phyloP scores from a whole-genome alignment of 2,113 vertebrate genomes.

The Nibea albiflora region DNA sequence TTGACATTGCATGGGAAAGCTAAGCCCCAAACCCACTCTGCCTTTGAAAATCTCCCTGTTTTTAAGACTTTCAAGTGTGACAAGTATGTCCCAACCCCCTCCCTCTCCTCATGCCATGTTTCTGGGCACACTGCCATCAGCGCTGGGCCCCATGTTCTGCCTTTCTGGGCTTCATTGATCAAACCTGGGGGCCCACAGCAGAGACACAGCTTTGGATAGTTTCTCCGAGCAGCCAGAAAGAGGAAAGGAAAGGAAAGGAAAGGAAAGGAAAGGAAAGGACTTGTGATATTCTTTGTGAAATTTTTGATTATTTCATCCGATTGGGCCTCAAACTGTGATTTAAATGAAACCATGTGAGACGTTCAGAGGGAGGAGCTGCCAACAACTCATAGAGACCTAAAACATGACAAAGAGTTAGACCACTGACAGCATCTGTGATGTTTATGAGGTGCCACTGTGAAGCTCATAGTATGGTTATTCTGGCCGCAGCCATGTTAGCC shows the following conservation, averaged over 20 bases:
- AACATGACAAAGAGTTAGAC: no score
- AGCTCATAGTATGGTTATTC: no score
- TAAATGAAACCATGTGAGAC: no score
- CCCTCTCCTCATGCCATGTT: conserved; percentile 41
- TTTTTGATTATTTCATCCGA: not conserved
- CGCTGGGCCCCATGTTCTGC: conserved; percentile 54
- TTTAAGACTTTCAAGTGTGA: conserved; percentile 60
- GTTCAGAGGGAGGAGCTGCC: no score
- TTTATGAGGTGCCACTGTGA: no score
- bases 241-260: not conserved
- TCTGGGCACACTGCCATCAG: conserved; percentile 69
- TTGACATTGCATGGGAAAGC: conserved; percentile 51
- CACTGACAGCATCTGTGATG: no score
- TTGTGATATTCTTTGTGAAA: not conserved
- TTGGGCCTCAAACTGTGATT: not conserved
- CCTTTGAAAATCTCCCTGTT: conserved; percentile 48
- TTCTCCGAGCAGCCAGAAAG: conserved; percentile 18
- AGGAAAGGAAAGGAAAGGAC: not conserved
- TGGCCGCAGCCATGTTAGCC: no score
- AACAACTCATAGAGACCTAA: no score
- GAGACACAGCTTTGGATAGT: conserved; percentile 40
- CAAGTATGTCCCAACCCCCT: conserved; percentile 18
- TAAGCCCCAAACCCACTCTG: conserved; percentile 22
- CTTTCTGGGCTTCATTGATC: conserved; percentile 66
- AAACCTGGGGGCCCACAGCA: conserved; percentile 52